phyloP scores from a whole-genome alignment of 2,888 invertebrate species.

The Drosophila tanythrix region DNA sequence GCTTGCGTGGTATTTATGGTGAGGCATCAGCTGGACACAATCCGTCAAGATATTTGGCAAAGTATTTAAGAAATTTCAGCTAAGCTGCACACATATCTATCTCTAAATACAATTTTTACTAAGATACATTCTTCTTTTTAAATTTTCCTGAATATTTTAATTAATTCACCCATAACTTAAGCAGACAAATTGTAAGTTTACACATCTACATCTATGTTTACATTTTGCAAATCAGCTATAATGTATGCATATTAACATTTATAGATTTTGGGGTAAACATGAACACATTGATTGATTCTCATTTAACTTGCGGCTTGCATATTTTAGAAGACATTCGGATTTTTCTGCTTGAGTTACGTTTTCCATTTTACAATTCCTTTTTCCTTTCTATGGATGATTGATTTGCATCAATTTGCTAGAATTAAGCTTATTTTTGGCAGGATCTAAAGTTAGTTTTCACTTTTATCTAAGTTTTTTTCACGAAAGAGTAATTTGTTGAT shows the following conservation, averaged over 20 bases:
- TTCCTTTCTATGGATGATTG: constrained; percentile 28
- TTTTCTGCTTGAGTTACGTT: background rate
- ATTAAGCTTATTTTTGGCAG: constrained; percentile 12
- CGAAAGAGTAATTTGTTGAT: background rate
- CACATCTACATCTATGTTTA: constrained; percentile 1
- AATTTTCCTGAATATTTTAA: background rate
- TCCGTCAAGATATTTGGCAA: background rate
- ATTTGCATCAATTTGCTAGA: constrained; percentile 16
- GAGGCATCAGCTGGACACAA: background rate
- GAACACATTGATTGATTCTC: constrained; percentile 36
- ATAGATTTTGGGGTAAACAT: constrained; percentile 18
- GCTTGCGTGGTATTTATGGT: constrained; percentile 27
- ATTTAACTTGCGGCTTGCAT: constrained; percentile 1
- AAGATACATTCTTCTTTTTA: background rate
- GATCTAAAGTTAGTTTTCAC: background rate
- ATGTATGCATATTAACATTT: constrained; percentile 4
- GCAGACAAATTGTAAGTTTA: constrained; percentile 12
- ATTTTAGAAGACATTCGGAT: constrained; percentile 5
- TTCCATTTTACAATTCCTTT: background rate
- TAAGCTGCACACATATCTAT: background rate
- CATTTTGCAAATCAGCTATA: constrained; percentile 1
- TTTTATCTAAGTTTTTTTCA: background rate
- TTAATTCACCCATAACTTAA: background rate
- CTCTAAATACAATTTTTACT: background rate
- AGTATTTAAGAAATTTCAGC: background rate